These are phyloP conservation scores for Aphelinus atriplicis DNA, from an alignment of 1,140 invertebrate genomes.

Conservation along the genomic window DNA sequence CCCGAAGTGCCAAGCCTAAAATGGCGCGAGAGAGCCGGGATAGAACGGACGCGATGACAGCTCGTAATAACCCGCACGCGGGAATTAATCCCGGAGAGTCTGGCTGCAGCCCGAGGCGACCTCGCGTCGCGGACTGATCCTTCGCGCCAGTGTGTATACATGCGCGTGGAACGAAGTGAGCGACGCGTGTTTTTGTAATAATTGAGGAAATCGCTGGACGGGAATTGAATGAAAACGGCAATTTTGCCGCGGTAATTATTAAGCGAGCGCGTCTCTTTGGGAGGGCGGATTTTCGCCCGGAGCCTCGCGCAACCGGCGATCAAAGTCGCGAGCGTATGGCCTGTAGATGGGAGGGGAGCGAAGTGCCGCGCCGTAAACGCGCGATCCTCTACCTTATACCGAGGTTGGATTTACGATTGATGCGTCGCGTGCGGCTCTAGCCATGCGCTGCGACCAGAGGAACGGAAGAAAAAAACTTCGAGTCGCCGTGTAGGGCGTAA, in stretches of 20 bases:
- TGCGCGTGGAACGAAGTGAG: background rate
- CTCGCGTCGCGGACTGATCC: too few relatives aligned
- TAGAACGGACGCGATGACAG: too few relatives aligned
- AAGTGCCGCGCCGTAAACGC: constrained; percentile 18
- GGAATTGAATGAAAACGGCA: constrained; percentile 28
- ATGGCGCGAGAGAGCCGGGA: too few relatives aligned
- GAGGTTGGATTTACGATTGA: constrained; percentile 34
- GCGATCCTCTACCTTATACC: constrained; percentile 19
- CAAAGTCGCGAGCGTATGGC: constrained; percentile 20
- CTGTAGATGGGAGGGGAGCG: background rate
- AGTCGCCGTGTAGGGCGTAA: too few relatives aligned
- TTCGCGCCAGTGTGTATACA: too few relatives aligned
- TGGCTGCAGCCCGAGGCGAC: too few relatives aligned
- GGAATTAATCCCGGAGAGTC: too few relatives aligned
- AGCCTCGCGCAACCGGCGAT: constrained; percentile 19
- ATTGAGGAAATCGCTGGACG: background rate
- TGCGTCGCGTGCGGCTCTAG: background rate
- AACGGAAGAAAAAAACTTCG: too few relatives aligned
- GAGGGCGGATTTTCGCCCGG: constrained; percentile 5
- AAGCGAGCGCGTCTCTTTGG: background rate
- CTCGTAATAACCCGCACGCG: too few relatives aligned
- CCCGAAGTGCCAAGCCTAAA: too few relatives aligned
- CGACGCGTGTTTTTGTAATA: constrained; percentile 17
- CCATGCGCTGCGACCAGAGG: too few relatives aligned
- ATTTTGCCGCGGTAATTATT: constrained; percentile 36